Base-by-base conservation (phyloP, 2,888 invertebrate species). In the Clitarchus hookeri region DNA sequence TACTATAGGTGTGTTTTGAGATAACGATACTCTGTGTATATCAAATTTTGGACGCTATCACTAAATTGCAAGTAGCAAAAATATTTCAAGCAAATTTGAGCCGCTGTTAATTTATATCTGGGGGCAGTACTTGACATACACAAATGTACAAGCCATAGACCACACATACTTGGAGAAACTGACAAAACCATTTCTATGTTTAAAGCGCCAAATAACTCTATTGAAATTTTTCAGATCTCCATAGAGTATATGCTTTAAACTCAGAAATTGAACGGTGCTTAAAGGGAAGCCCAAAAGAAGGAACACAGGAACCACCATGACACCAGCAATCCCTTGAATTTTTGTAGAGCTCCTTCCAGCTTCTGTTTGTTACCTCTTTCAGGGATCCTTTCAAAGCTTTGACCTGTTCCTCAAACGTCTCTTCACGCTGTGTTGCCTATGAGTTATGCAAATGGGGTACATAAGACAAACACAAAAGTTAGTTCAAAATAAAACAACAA, bases 381-480 rank as follows among this genome's bases (percentile, higher is more conserved):
- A 98, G 95, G 93, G 97, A 96, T 92, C 95, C 95, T 93, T 96
- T 96, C 93, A 98, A 94, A 91, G 95, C 94, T 94, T 97, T 97
- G 91, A 98, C 96, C 93, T 97, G 97, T 92, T 95, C 95, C 92
- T 97, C 96, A 94, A 96, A 97, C 90, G 96, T 95, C 93, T 98
- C 98, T 94, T 98, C 98, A 93, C 98, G 96, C 93, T 97, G 96
- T 91, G 98, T 97, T 91, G 98, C 98, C 98, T 98, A 86, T 79
- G 84, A 83, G 19, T 86, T 78, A 87, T 48, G 86, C 86, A 88
- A 86, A 53, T 44, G 85, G 87, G 65, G 83, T 84, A 80, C 53
- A 85, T 82, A 85, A 87, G 79, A 87, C 85, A 87, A 27, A 86
- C 84, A 84, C 84, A 85, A 44, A 44, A 65, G 65, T 83, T 77